Evolutionary conservation across 2,113 vertebrate species (phyloP).

Genomic region (Zeus faber): DNA sequence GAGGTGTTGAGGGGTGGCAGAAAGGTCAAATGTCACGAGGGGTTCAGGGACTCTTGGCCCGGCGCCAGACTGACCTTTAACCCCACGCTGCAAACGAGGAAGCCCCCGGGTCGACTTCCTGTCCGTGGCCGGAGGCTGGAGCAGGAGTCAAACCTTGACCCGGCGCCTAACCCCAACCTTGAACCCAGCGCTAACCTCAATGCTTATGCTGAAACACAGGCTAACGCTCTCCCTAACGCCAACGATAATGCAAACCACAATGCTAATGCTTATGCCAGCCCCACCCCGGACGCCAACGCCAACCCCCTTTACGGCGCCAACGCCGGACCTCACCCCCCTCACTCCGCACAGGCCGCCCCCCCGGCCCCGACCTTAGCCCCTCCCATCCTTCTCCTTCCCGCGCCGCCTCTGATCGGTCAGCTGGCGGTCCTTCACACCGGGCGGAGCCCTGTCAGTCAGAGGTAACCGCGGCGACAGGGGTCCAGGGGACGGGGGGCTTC

Average conservation of each 20-base stretch:
- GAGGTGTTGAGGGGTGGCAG: slow-evolving; percentile 20
- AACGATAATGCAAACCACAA: neutral
- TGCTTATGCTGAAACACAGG: too few relatives aligned
- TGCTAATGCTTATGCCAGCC: neutral
- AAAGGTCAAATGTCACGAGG: slow-evolving; percentile 24
- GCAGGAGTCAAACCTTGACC: too few relatives aligned
- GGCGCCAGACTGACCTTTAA: neutral
- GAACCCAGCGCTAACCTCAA: neutral
- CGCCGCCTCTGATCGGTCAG: neutral
- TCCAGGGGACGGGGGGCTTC: neutral
- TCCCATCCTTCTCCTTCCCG: neutral
- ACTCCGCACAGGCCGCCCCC: too few relatives aligned
- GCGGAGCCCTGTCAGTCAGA: neutral
- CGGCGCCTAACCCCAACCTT: neutral
- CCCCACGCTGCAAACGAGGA: neutral
- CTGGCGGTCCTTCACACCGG: neutral
- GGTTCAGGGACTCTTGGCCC: slow-evolving; percentile 47
- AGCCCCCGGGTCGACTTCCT: neutral
- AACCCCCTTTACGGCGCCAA: neutral
- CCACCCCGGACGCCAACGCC: neutral
- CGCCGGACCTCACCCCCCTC: neutral
- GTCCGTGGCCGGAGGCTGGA: too few relatives aligned
- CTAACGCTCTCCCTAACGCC: neutral
- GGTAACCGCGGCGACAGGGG: neutral
- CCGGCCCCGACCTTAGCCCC: neutral